Conservation (phyloP, 1,140 invertebrate genomes). For the Zaprionus vittiger region DNA sequence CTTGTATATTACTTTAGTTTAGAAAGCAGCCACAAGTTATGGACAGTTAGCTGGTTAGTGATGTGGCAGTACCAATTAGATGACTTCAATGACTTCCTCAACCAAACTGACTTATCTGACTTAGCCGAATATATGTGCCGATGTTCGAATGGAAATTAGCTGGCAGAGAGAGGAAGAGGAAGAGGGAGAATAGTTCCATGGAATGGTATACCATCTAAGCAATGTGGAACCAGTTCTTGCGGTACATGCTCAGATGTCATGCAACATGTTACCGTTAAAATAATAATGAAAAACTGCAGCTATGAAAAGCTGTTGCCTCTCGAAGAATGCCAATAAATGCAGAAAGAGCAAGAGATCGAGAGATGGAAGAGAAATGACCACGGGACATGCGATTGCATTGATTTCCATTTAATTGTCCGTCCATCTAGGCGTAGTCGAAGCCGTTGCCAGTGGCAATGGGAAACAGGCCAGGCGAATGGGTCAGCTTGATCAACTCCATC, state of each 20-base stretch:
- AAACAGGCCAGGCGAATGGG: conserved; percentile 53
- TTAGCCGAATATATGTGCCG: conserved; percentile 2
- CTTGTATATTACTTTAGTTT: conserved; percentile 6
- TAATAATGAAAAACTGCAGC: conserved; percentile 55
- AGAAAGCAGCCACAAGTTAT: conserved; percentile 29
- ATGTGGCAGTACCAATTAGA: conserved; percentile 62
- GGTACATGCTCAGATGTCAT: conserved; percentile 70
- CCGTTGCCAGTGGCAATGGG: conserved; percentile 13
- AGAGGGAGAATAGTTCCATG: conserved; percentile 10
- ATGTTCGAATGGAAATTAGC: conserved; percentile 36
- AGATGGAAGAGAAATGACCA: not conserved
- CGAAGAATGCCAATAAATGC: conserved; percentile 56
- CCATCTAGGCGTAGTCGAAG: conserved; percentile 10
- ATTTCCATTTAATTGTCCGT: conserved; percentile 71
- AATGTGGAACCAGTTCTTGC: conserved; percentile 68
- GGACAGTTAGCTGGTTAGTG: not conserved
- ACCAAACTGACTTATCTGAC: conserved; percentile 4
- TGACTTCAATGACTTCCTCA: conserved; percentile 52
- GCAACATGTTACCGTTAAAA: conserved; percentile 76
- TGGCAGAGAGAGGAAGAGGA: not conserved
- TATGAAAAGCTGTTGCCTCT: not conserved
- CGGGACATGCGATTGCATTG: conserved; percentile 59
- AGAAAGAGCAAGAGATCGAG: not conserved
- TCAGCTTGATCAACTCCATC: not conserved
- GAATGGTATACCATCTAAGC: not conserved